A percentile compares a stretch with the other conserved stretches of the same genome.
These are phyloP conservation scores for Venusia cambrica DNA, from an alignment of 2,888 invertebrate genomes.

Conservation along the genomic window DNA sequence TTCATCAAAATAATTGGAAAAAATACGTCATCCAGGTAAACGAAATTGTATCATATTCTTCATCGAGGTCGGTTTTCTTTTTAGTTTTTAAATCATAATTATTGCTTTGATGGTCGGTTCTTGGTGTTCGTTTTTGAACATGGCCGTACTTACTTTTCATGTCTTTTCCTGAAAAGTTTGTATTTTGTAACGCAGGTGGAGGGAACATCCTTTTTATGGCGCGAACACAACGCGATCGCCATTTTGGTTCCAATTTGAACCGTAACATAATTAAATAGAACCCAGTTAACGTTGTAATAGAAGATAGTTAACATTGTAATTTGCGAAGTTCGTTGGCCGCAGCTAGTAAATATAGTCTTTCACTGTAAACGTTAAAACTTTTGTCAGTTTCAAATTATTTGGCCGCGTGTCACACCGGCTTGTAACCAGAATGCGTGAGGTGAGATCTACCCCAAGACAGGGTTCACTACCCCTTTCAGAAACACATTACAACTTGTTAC, in stretches of 20 bases:
- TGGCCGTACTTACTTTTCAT: too few species aligned
- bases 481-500: too few species aligned
- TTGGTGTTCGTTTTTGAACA: too few species aligned
- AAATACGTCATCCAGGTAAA: too few species aligned
- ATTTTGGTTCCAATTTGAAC: conserved; percentile 24
- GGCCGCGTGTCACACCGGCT: conserved; percentile 31
- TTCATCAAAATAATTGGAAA: too few species aligned
- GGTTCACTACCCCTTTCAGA: neutral
- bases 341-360: conserved; percentile 38
- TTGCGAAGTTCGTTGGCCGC: conserved; percentile 28
- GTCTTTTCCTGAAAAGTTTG: too few species aligned
- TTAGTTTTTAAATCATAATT: too few species aligned
- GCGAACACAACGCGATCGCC: conserved; percentile 14
- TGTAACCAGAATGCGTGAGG: too few species aligned
- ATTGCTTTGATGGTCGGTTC: too few species aligned
- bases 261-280: conserved; percentile 26
- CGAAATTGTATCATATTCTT: too few species aligned
- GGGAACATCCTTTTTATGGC: conserved; percentile 12
- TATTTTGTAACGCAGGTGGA: too few species aligned
- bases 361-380: conserved; percentile 36
- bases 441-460: neutral
- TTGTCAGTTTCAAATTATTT: conserved; percentile 39
- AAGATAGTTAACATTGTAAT: conserved; percentile 25
- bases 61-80: too few species aligned
- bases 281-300: conserved; percentile 26